These are phyloP conservation scores for Clamator glandarius DNA, from an alignment of 2,797 vertebrate genomes.

Conservation along the genomic window DNA sequence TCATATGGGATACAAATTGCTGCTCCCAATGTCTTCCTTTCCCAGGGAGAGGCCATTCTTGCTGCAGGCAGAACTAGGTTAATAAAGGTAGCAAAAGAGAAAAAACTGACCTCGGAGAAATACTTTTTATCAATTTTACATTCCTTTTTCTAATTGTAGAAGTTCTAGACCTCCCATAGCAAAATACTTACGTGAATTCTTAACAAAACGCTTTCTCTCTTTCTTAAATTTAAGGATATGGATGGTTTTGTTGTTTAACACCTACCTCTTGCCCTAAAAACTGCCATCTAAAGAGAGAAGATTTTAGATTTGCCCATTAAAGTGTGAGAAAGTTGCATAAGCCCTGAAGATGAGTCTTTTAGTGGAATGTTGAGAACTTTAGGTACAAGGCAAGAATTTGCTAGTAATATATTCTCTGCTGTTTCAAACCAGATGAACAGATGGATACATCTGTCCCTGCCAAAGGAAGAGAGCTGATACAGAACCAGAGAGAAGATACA, in stretches of 20 bases:
- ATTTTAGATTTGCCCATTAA: background rate
- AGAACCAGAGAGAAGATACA: slow-evolving; percentile 53
- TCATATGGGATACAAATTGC: background rate
- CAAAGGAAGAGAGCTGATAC: slow-evolving; percentile 50
- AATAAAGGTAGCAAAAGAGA: background rate
- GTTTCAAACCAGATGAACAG: slow-evolving; percentile 76
- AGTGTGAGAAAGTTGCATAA: background rate
- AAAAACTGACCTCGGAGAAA: background rate
- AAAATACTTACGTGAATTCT: background rate
- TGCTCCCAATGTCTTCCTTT: background rate
- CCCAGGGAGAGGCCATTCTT: background rate
- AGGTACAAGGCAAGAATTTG: background rate
- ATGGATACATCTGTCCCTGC: slow-evolving; percentile 80
- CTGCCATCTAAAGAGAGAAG: background rate
- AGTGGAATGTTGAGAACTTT: background rate
- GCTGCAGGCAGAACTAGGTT: background rate
- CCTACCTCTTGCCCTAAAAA: background rate
- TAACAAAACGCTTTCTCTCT: background rate
- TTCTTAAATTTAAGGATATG: background rate
- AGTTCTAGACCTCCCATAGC: background rate
- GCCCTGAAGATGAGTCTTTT: background rate
- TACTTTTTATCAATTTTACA: background rate
- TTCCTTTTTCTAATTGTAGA: background rate
- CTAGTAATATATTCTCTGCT: slow-evolving; percentile 10
- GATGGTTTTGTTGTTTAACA: background rate